Percentiles rank a stretch among this genome's conserved stretches.
Conservation (phyloP, 2,113 vertebrate genomes). For the Morone chrysops region DNA sequence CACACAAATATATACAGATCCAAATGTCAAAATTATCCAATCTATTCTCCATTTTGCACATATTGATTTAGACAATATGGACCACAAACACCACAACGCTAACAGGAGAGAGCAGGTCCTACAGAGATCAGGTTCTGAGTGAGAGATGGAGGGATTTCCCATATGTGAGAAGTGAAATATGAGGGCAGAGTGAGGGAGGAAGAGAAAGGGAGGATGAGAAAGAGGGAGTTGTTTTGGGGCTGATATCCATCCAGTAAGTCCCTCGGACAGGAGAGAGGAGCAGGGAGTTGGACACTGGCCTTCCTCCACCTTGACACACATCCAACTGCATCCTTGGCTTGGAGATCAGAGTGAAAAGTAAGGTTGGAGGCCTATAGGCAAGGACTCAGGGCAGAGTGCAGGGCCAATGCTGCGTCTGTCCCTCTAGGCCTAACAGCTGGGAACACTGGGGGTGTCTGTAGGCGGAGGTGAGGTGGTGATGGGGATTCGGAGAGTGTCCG, state of each 20-base stretch:
- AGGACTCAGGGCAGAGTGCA: conserved; percentile 21
- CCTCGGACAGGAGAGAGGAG: conserved; percentile 31
- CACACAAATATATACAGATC: conserved; percentile 33
- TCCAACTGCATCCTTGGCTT: conserved; percentile 55
- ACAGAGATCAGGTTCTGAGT: background rate
- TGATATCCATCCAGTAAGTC: conserved; percentile 47
- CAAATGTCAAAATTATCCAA: conserved; percentile 45
- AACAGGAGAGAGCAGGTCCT: conserved; percentile 31
- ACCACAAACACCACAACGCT: conserved; percentile 21
- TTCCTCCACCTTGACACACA: conserved; percentile 43
- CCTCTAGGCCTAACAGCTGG: conserved; percentile 38
- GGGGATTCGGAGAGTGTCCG: conserved; percentile 6
- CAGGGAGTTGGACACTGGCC: conserved; percentile 41
- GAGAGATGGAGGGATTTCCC: conserved; percentile 47
- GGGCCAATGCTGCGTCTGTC: conserved; percentile 30
- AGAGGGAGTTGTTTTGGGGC: conserved; percentile 33
- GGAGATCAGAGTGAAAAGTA: conserved; percentile 50
- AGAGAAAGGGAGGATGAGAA: conserved; percentile 26
- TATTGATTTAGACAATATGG: conserved; percentile 46
- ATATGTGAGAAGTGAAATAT: conserved; percentile 43
- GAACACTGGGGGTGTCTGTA: conserved; percentile 6
- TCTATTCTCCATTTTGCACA: conserved; percentile 28
- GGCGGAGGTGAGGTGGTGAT: conserved; percentile 23
- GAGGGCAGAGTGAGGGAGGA: conserved; percentile 18
- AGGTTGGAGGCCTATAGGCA: conserved; percentile 33